phyloP scores from a whole-genome alignment of 2,113 vertebrate genomes.

The Parus major region DNA sequence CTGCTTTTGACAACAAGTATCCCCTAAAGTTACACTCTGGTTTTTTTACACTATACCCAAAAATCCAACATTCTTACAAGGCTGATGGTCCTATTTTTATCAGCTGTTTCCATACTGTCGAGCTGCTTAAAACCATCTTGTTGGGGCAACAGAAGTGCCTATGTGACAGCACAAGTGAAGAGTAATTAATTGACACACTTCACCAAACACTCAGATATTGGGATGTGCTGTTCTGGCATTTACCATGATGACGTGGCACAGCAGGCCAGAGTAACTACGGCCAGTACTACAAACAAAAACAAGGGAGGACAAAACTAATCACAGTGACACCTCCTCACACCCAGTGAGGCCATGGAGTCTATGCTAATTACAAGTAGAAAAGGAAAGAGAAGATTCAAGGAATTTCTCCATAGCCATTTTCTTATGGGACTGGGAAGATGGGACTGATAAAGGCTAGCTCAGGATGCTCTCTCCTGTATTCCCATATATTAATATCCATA shows the following conservation, averaged over 20 bases:
- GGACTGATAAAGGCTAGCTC: background rate
- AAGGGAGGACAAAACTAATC: background rate
- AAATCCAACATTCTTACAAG: background rate
- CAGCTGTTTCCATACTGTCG: background rate
- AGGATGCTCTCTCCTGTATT: background rate
- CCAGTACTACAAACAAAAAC: background rate
- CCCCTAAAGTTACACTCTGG: background rate
- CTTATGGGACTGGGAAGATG: background rate
- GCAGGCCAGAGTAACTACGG: background rate
- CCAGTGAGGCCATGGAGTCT: background rate
- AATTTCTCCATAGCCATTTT: background rate
- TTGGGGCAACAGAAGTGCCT: background rate
- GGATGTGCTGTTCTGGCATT: background rate
- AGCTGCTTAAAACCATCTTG: background rate
- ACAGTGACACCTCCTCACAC: background rate
- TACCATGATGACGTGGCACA: rapidly evolving
- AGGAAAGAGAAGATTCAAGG: background rate
- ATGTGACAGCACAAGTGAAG: background rate
- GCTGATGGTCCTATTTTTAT: background rate
- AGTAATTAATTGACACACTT: background rate
- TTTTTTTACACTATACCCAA: background rate
- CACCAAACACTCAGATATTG: background rate
- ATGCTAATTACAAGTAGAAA: background rate
- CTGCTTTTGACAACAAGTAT: background rate
- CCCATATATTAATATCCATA: rapidly evolving